These are phyloP conservation scores for Rutilus rutilus DNA, from an alignment of 2,113 vertebrate genomes.

Conservation along the genomic window DNA sequence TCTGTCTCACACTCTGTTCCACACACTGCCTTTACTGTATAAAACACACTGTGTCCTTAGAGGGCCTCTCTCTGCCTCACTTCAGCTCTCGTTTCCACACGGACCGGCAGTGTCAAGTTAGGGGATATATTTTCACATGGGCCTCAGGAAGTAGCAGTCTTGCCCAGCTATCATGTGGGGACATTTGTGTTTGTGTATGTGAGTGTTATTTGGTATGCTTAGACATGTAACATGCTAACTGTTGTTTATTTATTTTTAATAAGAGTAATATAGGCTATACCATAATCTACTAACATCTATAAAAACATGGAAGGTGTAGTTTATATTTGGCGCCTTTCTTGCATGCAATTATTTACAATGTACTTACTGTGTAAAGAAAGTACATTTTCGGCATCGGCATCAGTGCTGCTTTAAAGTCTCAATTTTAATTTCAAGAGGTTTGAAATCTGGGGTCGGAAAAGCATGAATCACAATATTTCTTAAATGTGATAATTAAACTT, in stretches of 20 bases:
- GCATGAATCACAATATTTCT: too few species aligned
- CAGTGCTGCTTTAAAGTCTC: too few species aligned
- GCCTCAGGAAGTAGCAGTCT: conserved; percentile 78
- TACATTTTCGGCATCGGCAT: too few species aligned
- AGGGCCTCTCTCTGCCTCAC: conserved; percentile 65
- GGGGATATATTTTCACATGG: conserved; percentile 79
- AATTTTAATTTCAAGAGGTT: too few species aligned
- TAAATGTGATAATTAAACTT: too few species aligned
- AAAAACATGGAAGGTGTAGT: too few species aligned
- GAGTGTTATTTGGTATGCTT: conserved; percentile 3
- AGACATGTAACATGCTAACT: neutral
- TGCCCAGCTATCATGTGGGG: conserved; percentile 54
- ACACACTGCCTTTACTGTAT: conserved; percentile 65
- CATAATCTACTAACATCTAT: neutral
- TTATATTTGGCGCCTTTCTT: too few species aligned
- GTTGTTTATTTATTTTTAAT: neutral
- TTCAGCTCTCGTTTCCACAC: conserved; percentile 67
- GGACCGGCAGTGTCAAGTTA: conserved; percentile 67
- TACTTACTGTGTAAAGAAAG: too few species aligned
- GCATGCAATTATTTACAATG: too few species aligned
- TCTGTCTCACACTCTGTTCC: conserved; percentile 42
- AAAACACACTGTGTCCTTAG: conserved; percentile 68
- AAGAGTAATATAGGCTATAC: neutral
- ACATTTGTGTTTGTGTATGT: conserved; percentile 35
- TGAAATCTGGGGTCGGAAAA: too few species aligned